A percentile compares a stretch with the other conserved stretches of the same genome.
These are phyloP conservation scores for Thryonomys swinderianus DNA, from an alignment of 2,113 vertebrate genomes.

Conservation along the genomic window DNA sequence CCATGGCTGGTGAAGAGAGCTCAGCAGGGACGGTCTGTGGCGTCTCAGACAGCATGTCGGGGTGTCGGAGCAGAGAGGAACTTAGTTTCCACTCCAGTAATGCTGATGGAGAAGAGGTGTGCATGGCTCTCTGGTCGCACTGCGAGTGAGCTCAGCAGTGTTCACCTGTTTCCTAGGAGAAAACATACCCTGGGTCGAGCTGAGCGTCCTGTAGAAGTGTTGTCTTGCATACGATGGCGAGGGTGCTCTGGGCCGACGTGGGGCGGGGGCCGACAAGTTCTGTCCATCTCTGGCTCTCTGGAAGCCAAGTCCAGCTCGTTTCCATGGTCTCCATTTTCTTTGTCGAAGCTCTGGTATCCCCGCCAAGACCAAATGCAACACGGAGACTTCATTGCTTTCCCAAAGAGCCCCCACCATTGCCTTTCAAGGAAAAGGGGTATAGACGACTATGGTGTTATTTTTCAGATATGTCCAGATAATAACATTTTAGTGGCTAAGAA, in stretches of 20 bases:
- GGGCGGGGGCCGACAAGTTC: not conserved
- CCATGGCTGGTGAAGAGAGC: not conserved
- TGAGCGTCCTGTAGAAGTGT: accelerated
- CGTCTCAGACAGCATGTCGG: not conserved
- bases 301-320: not conserved
- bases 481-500: not conserved
- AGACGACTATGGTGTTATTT: too few relatives aligned
- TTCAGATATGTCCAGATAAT: not conserved
- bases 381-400: not conserved
- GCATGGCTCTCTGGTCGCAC: not conserved
- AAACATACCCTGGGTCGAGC: not conserved
- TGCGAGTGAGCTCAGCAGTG: not conserved
- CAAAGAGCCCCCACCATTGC: accelerated
- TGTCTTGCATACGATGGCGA: not conserved
- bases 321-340: not conserved
- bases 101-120: not conserved
- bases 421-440: not conserved
- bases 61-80: not conserved
- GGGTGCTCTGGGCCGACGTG: accelerated
- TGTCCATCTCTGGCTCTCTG: not conserved
- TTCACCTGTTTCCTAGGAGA: not conserved
- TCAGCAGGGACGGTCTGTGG: accelerated
- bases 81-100: not conserved
- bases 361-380: too few relatives aligned
- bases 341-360: not conserved